phyloP scores from a whole-genome alignment of 2,113 vertebrate genomes.

The Rhynchomys soricoides region DNA sequence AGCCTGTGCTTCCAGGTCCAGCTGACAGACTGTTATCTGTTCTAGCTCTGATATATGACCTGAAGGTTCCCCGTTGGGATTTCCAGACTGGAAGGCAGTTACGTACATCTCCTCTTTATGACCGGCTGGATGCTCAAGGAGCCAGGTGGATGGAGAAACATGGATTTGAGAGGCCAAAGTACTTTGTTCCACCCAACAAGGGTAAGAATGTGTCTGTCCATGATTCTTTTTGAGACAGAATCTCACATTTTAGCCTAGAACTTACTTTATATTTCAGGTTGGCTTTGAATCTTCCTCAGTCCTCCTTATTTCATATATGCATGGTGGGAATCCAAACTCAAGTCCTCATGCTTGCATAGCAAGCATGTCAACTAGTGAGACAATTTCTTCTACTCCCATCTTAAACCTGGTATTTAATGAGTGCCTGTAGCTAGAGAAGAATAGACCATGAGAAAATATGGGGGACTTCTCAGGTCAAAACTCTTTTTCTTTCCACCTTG shows the following conservation, averaged over 20 bases:
- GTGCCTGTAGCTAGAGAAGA: background rate
- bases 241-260: background rate
- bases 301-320: background rate
- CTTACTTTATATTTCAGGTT: background rate
- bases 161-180: constrained; percentile 97
- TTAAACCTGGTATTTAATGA: constrained; percentile 10
- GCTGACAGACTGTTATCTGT: background rate
- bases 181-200: constrained; percentile 95
- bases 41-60: constrained; percentile 94
- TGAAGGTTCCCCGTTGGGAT: constrained; percentile 99
- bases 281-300: background rate
- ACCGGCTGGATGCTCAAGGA: constrained; percentile 96
- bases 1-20: background rate
- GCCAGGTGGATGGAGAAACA: constrained; percentile 99
- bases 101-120: constrained; percentile 95
- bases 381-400: too few species aligned
- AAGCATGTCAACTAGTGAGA: background rate
- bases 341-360: background rate
- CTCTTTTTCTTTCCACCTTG: background rate
- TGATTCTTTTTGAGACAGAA: background rate
- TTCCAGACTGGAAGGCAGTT: constrained; percentile 98
- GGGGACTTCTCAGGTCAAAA: background rate
- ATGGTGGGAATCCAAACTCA: background rate
- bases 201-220: constrained; percentile 85
- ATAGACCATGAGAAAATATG: background rate